These are phyloP conservation scores for Phyllostomus hastatus DNA, from an alignment of 2,113 vertebrate genomes.

Conservation along the genomic window DNA sequence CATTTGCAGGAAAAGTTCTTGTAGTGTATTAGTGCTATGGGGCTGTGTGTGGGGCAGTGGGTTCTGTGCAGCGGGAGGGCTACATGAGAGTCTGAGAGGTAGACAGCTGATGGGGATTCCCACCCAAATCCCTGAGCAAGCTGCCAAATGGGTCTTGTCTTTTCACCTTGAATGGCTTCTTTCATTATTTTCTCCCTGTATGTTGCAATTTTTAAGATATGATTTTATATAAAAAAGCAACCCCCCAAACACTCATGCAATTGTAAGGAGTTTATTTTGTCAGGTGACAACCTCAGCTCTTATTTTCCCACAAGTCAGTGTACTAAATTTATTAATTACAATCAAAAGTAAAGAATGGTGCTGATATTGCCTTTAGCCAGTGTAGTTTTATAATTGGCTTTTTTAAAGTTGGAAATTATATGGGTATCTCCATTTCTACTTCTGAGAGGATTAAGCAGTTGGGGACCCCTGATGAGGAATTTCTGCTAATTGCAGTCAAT, in stretches of 20 bases:
- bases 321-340: background rate
- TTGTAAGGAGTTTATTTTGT: background rate
- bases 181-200: background rate
- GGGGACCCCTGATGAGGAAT: background rate
- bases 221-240: background rate
- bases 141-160: background rate
- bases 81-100: fast-evolving
- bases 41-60: background rate
- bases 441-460: background rate
- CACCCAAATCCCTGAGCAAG: background rate
- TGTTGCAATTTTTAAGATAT: background rate
- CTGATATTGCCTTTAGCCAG: background rate
- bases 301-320: background rate
- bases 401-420: background rate
- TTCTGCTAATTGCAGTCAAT: background rate
- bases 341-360: background rate
- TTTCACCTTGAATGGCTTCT: background rate
- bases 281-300: background rate
- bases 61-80: background rate
- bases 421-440: background rate
- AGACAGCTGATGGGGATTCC: too few relatives aligned
- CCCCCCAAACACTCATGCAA: background rate
- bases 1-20: background rate
- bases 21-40: background rate
- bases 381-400: background rate